These are phyloP conservation scores for Apolygus lucorum DNA, from an alignment of 1,140 invertebrate species.

Conservation along the genomic window DNA sequence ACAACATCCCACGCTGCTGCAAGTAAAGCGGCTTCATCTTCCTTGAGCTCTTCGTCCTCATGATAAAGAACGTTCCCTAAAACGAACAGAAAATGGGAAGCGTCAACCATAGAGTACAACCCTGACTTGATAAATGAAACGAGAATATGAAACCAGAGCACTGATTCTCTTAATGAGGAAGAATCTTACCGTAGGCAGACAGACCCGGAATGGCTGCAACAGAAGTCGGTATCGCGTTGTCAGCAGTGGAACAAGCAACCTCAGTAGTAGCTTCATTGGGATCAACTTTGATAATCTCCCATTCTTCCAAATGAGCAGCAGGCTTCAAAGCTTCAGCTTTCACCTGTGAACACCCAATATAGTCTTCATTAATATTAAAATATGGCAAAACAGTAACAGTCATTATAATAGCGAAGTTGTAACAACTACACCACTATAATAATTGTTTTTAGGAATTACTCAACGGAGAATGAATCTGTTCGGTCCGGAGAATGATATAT, in stretches of 20 bases:
- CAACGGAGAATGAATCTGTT: too few relatives aligned
- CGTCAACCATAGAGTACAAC: too few relatives aligned
- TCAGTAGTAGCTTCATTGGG: conserved; percentile 19
- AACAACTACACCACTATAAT: too few relatives aligned
- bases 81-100: neutral
- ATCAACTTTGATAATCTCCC: conserved; percentile 29
- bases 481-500: too few relatives aligned
- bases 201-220: neutral
- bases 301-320: conserved; percentile 19
- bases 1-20: conserved; percentile 42
- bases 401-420: too few relatives aligned
- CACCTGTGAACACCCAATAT: too few relatives aligned
- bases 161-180: too few relatives aligned
- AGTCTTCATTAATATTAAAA: too few relatives aligned
- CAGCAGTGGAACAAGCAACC: neutral
- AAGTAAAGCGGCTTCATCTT: conserved; percentile 29
- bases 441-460: too few relatives aligned
- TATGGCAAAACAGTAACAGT: too few relatives aligned
- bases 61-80: neutral
- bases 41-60: conserved; percentile 22
- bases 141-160: neutral
- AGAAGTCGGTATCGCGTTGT: neutral
- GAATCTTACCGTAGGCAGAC: neutral
- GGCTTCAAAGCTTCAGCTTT: conserved; percentile 15
- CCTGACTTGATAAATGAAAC: neutral